Evolutionary conservation across 2,797 vertebrate species (phyloP), one percentile per base, ranked within the genome.

Genomic region (Pogonophryne albipinna): DNA sequence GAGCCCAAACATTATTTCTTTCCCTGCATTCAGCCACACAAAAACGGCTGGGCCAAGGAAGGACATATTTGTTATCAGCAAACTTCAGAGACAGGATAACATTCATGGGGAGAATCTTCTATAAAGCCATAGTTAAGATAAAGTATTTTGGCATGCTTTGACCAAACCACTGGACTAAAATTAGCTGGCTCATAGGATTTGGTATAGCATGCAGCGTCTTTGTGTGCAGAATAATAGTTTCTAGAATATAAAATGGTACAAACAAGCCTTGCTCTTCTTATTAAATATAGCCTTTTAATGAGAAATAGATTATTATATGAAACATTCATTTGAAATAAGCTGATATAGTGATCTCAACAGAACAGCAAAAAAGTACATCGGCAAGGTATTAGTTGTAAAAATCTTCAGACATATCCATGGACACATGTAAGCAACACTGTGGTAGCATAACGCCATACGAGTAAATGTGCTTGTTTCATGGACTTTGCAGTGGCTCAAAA

Each of bases 211-310:
- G 12, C 16, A 59, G 49, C 31, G 50, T 66, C 42, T 5, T 19
- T 38, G 11, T 53, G n/a, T 34, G 44, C 5, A 16, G 20, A 61
- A 57, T 49, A 56, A 27, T 34, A 10, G 3, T 23, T 62, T 59
- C 34, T 57, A 66, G 42, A 42, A 56, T 66, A 60, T 71, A 68
- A 85, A 87, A 89, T 42, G 77, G 91, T 87, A 95, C 82, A 95
- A 93, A 95, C 80, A 91, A 86, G 87, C 86, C 88, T 88, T 85
- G 91, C 88, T 91, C 93, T 92, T 94, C 91, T 92, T 95, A 95
- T 95, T 95, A 95, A 96, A 96, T 96, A 96, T 96, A 96, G 94
- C 93, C 88, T 95, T 96, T 96, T 96, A 95, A 95, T 96, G 94
- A 95, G 95, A 96, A 95, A 95, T 95, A 94, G 94, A 96, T 92